Conservation (phyloP, 2,113 vertebrate species). For the Corythornis cristatus region DNA sequence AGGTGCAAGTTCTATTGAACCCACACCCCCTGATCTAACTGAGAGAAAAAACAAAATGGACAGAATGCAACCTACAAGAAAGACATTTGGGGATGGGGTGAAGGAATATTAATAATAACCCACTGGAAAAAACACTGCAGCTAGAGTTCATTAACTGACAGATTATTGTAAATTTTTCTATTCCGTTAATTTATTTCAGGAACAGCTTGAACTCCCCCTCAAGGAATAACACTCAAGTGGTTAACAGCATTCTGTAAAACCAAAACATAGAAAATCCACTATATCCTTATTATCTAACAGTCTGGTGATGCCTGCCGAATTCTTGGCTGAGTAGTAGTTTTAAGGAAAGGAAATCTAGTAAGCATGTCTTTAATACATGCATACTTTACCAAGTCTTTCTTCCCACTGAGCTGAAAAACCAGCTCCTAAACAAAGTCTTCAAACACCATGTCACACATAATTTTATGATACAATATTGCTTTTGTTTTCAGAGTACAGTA, state of each 20-base stretch:
- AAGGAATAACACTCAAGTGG: neutral
- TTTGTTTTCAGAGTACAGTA: neutral
- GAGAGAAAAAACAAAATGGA: neutral
- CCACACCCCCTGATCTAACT: neutral
- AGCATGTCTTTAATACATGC: constrained; percentile 1
- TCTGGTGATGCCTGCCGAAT: constrained; percentile 12
- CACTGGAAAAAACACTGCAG: neutral
- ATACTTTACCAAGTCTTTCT: neutral
- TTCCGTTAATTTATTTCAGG: neutral
- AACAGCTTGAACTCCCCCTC: neutral
- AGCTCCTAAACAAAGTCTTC: neutral
- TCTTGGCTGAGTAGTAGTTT: neutral
- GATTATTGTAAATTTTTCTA: neutral
- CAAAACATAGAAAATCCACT: neutral
- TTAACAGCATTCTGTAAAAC: constrained; percentile 29
- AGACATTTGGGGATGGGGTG: neutral
- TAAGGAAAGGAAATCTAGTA: constrained; percentile 27
- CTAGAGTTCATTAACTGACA: neutral
- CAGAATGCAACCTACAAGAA: neutral
- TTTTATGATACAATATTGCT: neutral
- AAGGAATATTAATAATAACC: neutral
- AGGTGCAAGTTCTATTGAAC: too few species aligned
- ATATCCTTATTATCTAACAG: neutral
- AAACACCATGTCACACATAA: neutral
- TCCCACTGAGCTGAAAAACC: neutral